A percentile compares a stretch with the other conserved stretches of the same genome.
Evolutionary conservation across 2,888 invertebrate genomes (phyloP).

Genomic region (Lithophane leautieri): DNA sequence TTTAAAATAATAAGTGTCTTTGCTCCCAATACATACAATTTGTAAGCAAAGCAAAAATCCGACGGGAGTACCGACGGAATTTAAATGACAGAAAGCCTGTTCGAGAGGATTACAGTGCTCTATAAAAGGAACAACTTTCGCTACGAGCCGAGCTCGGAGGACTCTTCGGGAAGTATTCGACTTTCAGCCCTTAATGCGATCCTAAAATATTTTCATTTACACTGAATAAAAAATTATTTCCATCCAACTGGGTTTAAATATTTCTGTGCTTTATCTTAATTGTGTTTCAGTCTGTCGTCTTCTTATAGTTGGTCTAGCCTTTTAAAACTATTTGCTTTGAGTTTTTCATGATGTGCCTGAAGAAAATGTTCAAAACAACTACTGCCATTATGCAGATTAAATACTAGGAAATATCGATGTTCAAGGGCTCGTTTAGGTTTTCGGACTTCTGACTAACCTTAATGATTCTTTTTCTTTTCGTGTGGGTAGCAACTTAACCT

Average conservation of each 20-base stretch:
- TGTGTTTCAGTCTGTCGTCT: constrained; percentile 6
- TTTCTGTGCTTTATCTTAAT: constrained; percentile 25
- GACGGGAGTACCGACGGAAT: constrained; percentile 58
- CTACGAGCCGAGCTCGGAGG: constrained; percentile 28
- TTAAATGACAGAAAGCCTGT: constrained; percentile 60
- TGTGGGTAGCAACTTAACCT: no score
- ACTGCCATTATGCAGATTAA: no score
- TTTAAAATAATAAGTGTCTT: constrained; percentile 55
- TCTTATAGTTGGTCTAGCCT: background rate
- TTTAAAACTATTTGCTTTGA: background rate
- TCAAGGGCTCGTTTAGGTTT: background rate
- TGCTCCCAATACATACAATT: constrained; percentile 60
- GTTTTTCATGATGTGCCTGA: background rate
- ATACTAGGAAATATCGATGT: background rate
- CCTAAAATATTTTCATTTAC: constrained; percentile 62
- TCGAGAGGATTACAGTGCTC: constrained; percentile 61
- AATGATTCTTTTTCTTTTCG: background rate
- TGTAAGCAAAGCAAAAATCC: constrained; percentile 61
- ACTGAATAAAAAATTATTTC: constrained; percentile 49
- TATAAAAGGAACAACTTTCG: constrained; percentile 64
- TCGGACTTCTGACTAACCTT: background rate
- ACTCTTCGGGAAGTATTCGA: constrained; percentile 50
- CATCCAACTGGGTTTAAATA: constrained; percentile 21
- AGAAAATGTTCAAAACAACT: background rate
- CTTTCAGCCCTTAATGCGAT: constrained; percentile 55